Conservation (phyloP, 2,888 invertebrate genomes). For the Macaria notata region DNA sequence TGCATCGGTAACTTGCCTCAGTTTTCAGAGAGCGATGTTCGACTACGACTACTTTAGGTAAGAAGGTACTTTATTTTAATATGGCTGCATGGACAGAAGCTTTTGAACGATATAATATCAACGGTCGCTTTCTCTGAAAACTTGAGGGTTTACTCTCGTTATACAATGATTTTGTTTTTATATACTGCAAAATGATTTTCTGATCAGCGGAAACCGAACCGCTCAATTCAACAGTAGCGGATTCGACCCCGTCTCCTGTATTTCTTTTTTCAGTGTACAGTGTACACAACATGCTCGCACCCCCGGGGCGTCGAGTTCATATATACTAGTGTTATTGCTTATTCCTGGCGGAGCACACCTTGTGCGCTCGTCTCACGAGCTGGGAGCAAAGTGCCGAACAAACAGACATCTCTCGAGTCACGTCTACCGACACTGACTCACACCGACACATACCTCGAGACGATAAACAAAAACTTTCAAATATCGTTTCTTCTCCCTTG, state of each 20-base stretch:
- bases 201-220: too few relatives aligned
- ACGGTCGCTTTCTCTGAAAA: constrained; percentile 29
- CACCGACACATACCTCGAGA: too few relatives aligned
- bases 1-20: constrained; percentile 5
- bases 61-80: constrained; percentile 22
- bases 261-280: too few relatives aligned
- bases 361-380: constrained; percentile 79
- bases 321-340: constrained; percentile 49
- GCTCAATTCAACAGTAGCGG: too few relatives aligned
- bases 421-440: too few relatives aligned
- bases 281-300: too few relatives aligned
- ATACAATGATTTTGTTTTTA: constrained; percentile 13
- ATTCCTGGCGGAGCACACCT: constrained; percentile 64
- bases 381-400: constrained; percentile 52
- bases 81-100: constrained; percentile 29
- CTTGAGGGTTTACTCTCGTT: neutral
- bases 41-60: constrained; percentile 4
- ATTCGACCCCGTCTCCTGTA: too few relatives aligned
- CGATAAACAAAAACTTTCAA: too few relatives aligned
- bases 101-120: constrained; percentile 17
- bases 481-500: too few relatives aligned
- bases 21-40: constrained; percentile 17
- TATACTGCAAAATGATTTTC: constrained; percentile 17
- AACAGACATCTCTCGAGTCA: too few relatives aligned
- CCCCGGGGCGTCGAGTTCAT: too few relatives aligned